Base-by-base conservation (phyloP, 2,797 vertebrate genomes). In the Delichon dasypus region DNA sequence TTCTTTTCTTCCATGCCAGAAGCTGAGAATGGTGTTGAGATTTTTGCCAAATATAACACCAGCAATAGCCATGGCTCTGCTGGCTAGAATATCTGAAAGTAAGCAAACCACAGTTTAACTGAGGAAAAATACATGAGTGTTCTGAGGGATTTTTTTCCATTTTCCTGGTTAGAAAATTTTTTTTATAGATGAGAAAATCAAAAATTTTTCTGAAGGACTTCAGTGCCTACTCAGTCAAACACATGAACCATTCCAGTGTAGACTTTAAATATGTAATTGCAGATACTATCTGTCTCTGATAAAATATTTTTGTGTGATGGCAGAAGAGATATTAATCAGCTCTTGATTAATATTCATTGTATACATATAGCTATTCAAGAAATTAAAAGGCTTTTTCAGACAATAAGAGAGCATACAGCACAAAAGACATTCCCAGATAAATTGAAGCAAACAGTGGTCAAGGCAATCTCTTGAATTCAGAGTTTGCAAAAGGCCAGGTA, bases 331-430 rank as follows among this genome's bases (percentile, higher is more conserved):
- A 92, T 71, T 92, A 95, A 95, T 96, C 93, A 93, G 86, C 45
- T 90, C 88, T 92, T 93, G 53, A 96, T 97, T 96, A 96, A 96
- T 95, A 95, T 96, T 95, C 88, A 92, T 96, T 89, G 88, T 95
- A 90, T 85, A 95, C 90, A 34, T 93, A 92, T 94, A 94, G 42
- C 65, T 86, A 90, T 86, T 93, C 85, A 54, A 71, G 81, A 94
- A 93, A 93, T 95, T 94, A 94, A 94, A 92, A 94, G 34, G 60
- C 71, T 95, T 94, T 94, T 90, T 93, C 92, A 94, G 88, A 89
- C 78, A 95, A 84, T 91, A 92, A 87, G 84, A 92, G 88, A 85
- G 38, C 50, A 51, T 34, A 68, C 45, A 80, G 71, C 72, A 89
- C 57, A 93, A 87, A 92, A 89, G 71, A 54, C n/a, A 36, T 92